Evolutionary conservation across 2,888 invertebrate genomes (phyloP).

Genomic region (Polia nebulosa): DNA sequence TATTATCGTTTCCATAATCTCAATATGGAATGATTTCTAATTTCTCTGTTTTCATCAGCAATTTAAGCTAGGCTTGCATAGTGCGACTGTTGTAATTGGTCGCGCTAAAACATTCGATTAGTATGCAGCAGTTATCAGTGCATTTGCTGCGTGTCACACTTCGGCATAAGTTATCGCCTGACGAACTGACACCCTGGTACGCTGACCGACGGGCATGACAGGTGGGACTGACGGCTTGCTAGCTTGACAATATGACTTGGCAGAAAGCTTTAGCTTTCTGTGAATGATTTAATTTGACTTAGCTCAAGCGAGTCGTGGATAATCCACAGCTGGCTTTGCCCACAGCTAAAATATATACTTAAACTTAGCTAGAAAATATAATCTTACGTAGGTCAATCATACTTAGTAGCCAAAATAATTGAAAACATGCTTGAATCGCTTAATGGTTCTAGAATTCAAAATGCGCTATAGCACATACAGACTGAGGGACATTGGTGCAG

Average conservation of each 20-base stretch:
- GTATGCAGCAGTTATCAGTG: slow-evolving; percentile 56
- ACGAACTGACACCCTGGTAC: slow-evolving; percentile 28
- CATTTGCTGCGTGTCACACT: slow-evolving; percentile 58
- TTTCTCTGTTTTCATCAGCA: slow-evolving; percentile 8
- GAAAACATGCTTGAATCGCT: no score
- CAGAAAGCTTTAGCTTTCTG: slow-evolving; percentile 21
- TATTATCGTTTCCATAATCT: not conserved
- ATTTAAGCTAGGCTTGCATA: not conserved
- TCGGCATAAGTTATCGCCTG: slow-evolving; percentile 57
- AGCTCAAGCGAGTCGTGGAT: no score
- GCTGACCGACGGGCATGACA: slow-evolving; percentile 29
- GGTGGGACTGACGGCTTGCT: slow-evolving; percentile 19
- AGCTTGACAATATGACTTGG: slow-evolving; percentile 1
- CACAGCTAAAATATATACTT: not conserved
- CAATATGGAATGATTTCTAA: slow-evolving; percentile 4
- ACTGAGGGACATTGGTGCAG: no score
- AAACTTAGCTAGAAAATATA: not conserved
- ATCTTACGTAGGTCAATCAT: no score
- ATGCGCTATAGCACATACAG: no score
- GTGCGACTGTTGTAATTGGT: slow-evolving; percentile 10
- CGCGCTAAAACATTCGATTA: slow-evolving; percentile 34
- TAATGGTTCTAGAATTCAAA: no score
- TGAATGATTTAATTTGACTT: slow-evolving; percentile 19
- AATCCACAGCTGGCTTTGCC: no score
- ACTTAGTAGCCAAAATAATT: no score